phyloP scores from a whole-genome alignment of 2,113 vertebrate genomes.

The Polypterus senegalus region DNA sequence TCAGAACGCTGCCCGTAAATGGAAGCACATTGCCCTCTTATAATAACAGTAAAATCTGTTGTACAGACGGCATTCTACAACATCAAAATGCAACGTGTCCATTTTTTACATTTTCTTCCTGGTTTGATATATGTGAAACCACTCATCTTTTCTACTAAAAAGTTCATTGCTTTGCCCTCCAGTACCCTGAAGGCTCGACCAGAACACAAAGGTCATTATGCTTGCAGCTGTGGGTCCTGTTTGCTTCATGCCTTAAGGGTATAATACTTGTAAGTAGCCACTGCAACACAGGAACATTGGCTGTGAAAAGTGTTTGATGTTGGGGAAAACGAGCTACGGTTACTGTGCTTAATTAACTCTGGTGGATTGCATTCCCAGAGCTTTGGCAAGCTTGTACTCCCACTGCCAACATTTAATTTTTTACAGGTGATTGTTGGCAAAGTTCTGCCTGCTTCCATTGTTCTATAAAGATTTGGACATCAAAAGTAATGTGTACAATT shows the following conservation, averaged over 20 bases:
- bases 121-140: slow-evolving; percentile 7
- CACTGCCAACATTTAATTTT: slow-evolving; percentile 60
- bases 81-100: no score
- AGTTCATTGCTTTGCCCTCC: slow-evolving; percentile 35
- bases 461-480: slow-evolving; percentile 17
- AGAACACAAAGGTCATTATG: slow-evolving; percentile 38
- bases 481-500: slow-evolving; percentile 22
- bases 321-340: slow-evolving; percentile 36
- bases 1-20: no score
- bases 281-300: slow-evolving; percentile 32
- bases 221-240: slow-evolving; percentile 36
- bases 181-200: slow-evolving; percentile 27
- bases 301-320: slow-evolving; percentile 55
- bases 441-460: slow-evolving; percentile 6
- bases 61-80: no score
- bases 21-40: no score
- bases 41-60: no score
- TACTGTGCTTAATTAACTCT: slow-evolving; percentile 74
- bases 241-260: slow-evolving; percentile 41
- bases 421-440: slow-evolving; percentile 57
- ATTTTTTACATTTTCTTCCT: slow-evolving; percentile 40
- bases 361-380: slow-evolving; percentile 62
- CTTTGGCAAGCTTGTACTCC: slow-evolving; percentile 37
- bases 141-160: slow-evolving; percentile 13
- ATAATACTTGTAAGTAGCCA: slow-evolving; percentile 44